These are phyloP conservation scores for Drosophila maculinotata DNA, from an alignment of 2,888 invertebrate species.

Conservation along the genomic window DNA sequence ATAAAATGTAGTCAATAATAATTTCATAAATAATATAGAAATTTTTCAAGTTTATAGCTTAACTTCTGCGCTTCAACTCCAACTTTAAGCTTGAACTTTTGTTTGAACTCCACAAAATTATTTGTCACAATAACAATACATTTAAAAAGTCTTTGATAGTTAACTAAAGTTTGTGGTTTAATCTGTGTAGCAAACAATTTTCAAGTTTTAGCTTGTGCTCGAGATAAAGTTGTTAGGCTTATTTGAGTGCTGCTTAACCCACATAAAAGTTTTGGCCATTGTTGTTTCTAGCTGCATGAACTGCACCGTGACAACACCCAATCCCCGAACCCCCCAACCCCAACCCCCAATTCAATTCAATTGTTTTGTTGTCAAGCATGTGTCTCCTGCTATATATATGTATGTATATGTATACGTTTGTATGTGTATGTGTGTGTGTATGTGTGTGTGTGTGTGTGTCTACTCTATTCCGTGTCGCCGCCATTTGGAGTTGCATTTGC, in stretches of 20 bases:
- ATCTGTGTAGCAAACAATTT: conserved; percentile 1
- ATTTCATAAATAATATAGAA: too few relatives aligned
- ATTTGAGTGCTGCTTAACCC: conserved; percentile 35
- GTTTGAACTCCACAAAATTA: not conserved
- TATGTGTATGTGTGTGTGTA: conserved; percentile 11
- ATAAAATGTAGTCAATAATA: too few relatives aligned
- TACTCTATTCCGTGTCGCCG: conserved; percentile 41
- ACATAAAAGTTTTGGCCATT: conserved; percentile 30
- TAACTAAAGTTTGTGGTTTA: conserved; percentile 2
- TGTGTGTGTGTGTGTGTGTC: conserved; percentile 17
- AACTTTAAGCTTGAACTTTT: not conserved
- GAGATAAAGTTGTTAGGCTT: conserved; percentile 15
- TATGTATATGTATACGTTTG: conserved; percentile 14
- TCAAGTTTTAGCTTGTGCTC: not conserved
- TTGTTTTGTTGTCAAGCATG: conserved; percentile 56
- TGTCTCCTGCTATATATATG: conserved; percentile 30
- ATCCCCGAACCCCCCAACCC: too few relatives aligned
- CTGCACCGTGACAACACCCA: conserved; percentile 25
- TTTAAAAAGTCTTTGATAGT: not conserved
- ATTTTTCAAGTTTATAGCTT: not conserved
- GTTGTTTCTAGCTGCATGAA: conserved; percentile 44
- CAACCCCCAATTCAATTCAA: conserved; percentile 30
- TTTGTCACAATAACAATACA: too few relatives aligned
- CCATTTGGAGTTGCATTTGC: conserved; percentile 56
- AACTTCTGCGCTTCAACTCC: not conserved